Evolutionary conservation across 2,797 vertebrate genomes (phyloP), one percentile per base, ranked within the genome.

Genomic region (Crocidura indochinensis): DNA sequence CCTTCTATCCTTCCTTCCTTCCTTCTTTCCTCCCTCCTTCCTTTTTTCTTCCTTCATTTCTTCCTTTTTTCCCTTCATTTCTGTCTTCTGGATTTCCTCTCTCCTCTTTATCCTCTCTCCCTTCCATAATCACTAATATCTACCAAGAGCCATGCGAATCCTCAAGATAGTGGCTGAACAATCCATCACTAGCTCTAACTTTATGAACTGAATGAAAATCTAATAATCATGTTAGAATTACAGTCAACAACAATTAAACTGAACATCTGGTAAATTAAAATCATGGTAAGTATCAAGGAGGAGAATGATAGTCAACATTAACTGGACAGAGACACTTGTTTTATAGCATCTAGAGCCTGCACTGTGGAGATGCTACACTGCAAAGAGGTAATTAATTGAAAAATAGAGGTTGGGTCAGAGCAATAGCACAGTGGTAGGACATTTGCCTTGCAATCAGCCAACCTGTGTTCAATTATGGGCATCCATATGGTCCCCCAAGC

Each of bases 201-300:
- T 90, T 46, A 71, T 2, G 19, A n/a, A 77, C 77, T 29, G 17
- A n/a, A 31, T 8, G 53, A 60, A 60, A 6, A 20, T 19, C 74
- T 24, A 79, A 24, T 46, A 44, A 82, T 71, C 46, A 44, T 14
- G 31, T 11, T 64, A 79, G 65, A 79, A 60, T 72, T 51, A 44
- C 4, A 24, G 62, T 84, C 27, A 72, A 84, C 53, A 87, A 79
- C 62, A 60, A 87, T 88, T 81, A 75, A 75, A 75, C 6, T 44
- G 60, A 85, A 53, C 26, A 64, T 51, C 11, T 64, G 53, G 68
- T 75, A 69, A 56, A 85, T 77, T 87, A 80, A 87, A 81, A 49
- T 53, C 46, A 38, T 2, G 8, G 15, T 62, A 53, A 83, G 29
- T 67, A 71, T 60, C 77, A 83, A 83, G 11, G 38, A 51, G 65